Conservation (phyloP, 2,113 vertebrate genomes). For the Oryzias celebensis region DNA sequence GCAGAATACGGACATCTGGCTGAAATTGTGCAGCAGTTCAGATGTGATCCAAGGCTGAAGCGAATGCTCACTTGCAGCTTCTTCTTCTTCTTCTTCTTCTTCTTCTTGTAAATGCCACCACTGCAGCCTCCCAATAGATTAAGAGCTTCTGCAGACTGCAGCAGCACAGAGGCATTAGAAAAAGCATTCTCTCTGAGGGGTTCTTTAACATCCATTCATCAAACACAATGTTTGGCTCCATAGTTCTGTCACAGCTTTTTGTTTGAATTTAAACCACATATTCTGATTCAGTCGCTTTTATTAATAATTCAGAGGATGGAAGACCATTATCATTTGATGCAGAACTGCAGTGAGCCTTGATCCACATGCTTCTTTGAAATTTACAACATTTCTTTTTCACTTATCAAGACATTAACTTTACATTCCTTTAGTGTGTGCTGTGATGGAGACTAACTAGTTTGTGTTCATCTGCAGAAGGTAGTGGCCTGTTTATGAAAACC, state of each 20-base stretch:
- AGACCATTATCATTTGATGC: no score
- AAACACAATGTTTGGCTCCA: background rate
- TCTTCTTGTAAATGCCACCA: slow-evolving; percentile 24
- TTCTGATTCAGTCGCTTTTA: no score
- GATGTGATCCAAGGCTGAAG: slow-evolving; percentile 25
- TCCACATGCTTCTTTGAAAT: no score
- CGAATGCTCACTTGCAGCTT: slow-evolving; percentile 33
- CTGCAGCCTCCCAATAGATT: slow-evolving; percentile 24
- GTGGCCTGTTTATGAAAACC: slow-evolving; percentile 48
- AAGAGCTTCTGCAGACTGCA: background rate
- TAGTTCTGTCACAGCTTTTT: no score
- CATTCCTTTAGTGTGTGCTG: background rate
- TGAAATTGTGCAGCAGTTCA: slow-evolving; percentile 30
- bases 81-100: background rate
- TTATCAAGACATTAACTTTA: no score
- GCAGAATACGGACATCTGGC: slow-evolving; percentile 18
- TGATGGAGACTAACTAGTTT: slow-evolving; percentile 29
- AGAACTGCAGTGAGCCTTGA: no score
- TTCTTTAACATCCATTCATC: slow-evolving; percentile 2
- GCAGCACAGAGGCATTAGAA: no score
- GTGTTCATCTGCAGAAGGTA: slow-evolving; percentile 30
- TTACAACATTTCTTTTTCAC: no score
- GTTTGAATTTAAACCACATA: no score
- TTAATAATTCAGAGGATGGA: no score
- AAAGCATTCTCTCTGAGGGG: background rate